Conservation (phyloP, 2,888 invertebrate species). For the Amphipyra tragopoginis region DNA sequence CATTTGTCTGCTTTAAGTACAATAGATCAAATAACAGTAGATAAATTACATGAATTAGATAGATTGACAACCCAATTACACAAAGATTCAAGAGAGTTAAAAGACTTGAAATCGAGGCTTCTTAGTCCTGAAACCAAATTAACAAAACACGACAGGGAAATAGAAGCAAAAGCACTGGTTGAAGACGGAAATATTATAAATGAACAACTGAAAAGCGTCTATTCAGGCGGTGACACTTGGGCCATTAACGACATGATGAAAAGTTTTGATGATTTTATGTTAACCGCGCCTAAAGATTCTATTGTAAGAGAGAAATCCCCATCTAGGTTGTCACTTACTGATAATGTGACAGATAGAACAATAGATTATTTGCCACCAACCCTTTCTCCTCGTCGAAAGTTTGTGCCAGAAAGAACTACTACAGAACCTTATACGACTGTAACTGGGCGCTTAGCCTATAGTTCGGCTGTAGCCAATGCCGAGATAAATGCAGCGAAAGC, state of each 20-base stretch:
- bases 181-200: constrained; percentile 92
- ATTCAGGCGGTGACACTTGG: constrained; percentile 92
- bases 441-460: constrained; percentile 91
- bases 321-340: constrained; percentile 91
- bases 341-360: constrained; percentile 91
- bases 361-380: constrained; percentile 90
- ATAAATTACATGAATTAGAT: constrained; percentile 94
- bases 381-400: constrained; percentile 90
- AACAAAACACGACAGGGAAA: constrained; percentile 86
- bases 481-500: constrained; percentile 89
- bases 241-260: constrained; percentile 92
- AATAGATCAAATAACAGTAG: constrained; percentile 94
- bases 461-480: constrained; percentile 92
- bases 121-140: constrained; percentile 91
- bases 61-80: constrained; percentile 93
- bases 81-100: constrained; percentile 94
- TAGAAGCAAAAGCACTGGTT: constrained; percentile 90
- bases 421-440: constrained; percentile 92
- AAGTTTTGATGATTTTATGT: constrained; percentile 90
- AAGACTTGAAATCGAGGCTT: constrained; percentile 93
- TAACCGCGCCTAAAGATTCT: constrained; percentile 87
- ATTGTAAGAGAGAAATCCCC: constrained; percentile 89
- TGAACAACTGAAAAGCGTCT: constrained; percentile 92
- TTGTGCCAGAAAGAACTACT: constrained; percentile 88
- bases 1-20: constrained; percentile 93